A percentile compares a stretch with the other conserved stretches of the same genome.
These are phyloP conservation scores for Nerophis ophidion DNA, from an alignment of 2,113 vertebrate species.

Conservation along the genomic window DNA sequence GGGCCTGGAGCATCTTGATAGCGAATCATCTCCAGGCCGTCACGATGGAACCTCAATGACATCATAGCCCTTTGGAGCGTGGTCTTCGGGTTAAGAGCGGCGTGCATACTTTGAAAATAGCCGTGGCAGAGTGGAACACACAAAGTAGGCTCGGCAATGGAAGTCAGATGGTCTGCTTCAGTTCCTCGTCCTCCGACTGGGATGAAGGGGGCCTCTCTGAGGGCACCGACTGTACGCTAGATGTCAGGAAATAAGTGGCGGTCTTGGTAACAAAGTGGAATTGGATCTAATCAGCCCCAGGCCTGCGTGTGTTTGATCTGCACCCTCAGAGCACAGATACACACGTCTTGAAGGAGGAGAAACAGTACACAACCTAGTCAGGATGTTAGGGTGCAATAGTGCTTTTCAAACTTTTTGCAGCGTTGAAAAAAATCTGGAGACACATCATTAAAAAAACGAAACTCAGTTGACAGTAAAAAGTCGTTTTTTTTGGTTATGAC, in stretches of 20 bases:
- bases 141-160: constrained; percentile 59
- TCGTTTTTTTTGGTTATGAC: no score
- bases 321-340: constrained; percentile 41
- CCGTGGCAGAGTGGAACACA: constrained; percentile 65
- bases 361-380: constrained; percentile 40
- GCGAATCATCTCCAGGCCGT: constrained; percentile 53
- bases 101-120: constrained; percentile 52
- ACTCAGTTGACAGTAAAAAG: no score
- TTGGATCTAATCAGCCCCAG: constrained; percentile 65
- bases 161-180: constrained; percentile 65
- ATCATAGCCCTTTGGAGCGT: constrained; percentile 51
- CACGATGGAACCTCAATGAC: constrained; percentile 68
- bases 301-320: constrained; percentile 63
- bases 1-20: constrained; percentile 45
- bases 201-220: constrained; percentile 40
- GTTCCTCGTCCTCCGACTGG: constrained; percentile 28
- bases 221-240: constrained; percentile 55
- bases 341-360: constrained; percentile 32
- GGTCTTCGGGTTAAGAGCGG: constrained; percentile 45
- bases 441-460: no score
- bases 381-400: constrained; percentile 47
- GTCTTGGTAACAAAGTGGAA: constrained; percentile 62
- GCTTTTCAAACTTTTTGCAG: no score
- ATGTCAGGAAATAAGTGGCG: constrained; percentile 68
- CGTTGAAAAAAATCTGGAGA: no score